These are phyloP conservation scores for Ctenochaetus hawaiiensis DNA, from an alignment of 2,797 vertebrate genomes.

Conservation along the genomic window DNA sequence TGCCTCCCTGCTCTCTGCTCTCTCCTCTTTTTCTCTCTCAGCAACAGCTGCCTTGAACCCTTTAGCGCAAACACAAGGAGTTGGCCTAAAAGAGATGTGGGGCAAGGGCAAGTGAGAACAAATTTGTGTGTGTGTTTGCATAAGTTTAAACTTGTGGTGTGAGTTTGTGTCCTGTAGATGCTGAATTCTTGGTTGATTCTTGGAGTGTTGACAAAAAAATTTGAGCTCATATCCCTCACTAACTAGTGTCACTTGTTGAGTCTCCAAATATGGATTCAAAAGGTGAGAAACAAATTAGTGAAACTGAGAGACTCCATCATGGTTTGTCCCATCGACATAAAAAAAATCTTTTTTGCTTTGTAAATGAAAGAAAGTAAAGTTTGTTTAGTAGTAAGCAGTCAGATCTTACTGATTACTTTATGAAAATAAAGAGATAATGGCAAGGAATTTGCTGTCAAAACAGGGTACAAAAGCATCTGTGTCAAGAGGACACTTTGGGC, in stretches of 20 bases:
- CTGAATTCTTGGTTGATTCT: slow-evolving; percentile 6
- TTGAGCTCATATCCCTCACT: background rate
- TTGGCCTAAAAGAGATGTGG: slow-evolving; percentile 54
- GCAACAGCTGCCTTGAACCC: slow-evolving; percentile 71
- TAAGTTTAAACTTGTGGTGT: slow-evolving; percentile 13
- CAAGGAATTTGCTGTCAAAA: too few species aligned
- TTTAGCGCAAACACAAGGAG: slow-evolving; percentile 47
- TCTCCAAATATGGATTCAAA: slow-evolving; percentile 1
- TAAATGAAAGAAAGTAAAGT: background rate
- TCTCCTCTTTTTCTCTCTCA: slow-evolving; percentile 23
- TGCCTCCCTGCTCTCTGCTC: slow-evolving; percentile 16
- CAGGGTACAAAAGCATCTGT: too few species aligned
- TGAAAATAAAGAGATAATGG: too few species aligned
- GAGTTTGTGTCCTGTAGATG: slow-evolving; percentile 10
- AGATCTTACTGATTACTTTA: too few species aligned
- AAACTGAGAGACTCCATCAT: background rate
- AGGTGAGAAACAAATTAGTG: background rate
- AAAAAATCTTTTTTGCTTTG: background rate
- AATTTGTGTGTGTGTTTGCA: slow-evolving; percentile 13
- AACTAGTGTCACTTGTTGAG: background rate
- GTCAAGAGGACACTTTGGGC: too few species aligned
- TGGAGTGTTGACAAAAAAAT: slow-evolving; percentile 3
- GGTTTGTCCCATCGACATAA: background rate
- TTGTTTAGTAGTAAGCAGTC: too few species aligned
- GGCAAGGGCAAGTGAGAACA: slow-evolving; percentile 39